Conservation (phyloP, 1,140 invertebrate genomes). For the Drosophila navojoa region DNA sequence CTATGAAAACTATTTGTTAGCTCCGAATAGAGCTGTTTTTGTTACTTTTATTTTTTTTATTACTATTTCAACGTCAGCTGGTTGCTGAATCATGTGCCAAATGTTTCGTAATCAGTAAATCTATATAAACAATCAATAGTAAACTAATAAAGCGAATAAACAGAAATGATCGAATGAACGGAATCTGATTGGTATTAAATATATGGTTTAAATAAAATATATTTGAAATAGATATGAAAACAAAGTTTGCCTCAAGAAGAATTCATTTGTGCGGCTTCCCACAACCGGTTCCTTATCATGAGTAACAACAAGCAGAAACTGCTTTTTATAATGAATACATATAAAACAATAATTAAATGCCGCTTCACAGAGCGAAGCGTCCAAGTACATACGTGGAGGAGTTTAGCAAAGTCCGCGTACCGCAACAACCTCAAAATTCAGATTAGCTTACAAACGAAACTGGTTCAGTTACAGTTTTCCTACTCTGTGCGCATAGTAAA, state of each 20-base stretch:
- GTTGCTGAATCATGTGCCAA: conserved; percentile 2
- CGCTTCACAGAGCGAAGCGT: conserved; percentile 11
- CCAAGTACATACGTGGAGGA: not conserved
- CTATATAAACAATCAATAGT: conserved; percentile 8
- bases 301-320: not conserved
- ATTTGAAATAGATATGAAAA: too few species aligned
- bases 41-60: not conserved
- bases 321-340: conserved; percentile 13
- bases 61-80: not conserved
- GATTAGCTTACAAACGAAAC: conserved; percentile 29
- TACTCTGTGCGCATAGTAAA: not conserved
- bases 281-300: conserved; percentile 7
- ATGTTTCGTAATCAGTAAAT: conserved; percentile 14
- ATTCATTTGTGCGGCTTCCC: conserved; percentile 33
- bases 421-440: conserved; percentile 35
- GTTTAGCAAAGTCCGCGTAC: conserved; percentile 16
- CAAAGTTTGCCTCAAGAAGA: not conserved
- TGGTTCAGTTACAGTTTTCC: not conserved
- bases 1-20: not conserved
- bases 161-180: too few species aligned
- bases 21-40: not conserved
- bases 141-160: not conserved
- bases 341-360: conserved; percentile 4
- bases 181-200: too few species aligned
- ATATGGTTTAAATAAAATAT: too few species aligned